These are phyloP conservation scores for Lophius piscatorius DNA, from an alignment of 2,113 vertebrate species.

Conservation along the genomic window DNA sequence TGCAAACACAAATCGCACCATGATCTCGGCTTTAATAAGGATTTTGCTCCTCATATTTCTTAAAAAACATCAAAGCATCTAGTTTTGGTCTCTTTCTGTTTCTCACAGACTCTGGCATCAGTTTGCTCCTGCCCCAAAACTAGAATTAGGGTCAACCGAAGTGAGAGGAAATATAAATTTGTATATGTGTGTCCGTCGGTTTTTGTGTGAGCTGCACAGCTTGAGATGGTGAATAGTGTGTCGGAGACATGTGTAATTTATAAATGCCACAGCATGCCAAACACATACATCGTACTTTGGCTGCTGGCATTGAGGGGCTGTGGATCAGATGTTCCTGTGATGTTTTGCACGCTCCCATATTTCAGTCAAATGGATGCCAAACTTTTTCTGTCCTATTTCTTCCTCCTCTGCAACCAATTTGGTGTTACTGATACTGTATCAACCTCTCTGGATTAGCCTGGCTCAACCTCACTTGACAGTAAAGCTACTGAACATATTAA, in stretches of 20 bases:
- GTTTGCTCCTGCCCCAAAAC: neutral
- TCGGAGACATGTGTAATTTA: conserved; percentile 40
- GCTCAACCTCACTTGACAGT: neutral
- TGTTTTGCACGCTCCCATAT: conserved; percentile 8
- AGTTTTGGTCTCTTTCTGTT: too few relatives aligned
- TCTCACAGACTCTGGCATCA: conserved; percentile 34
- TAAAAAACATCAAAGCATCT: neutral
- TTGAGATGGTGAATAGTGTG: conserved; percentile 16
- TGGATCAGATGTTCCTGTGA: conserved; percentile 32
- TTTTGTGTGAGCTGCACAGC: conserved; percentile 10
- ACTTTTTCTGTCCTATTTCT: conserved; percentile 6
- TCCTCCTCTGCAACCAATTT: neutral
- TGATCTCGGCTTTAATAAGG: conserved; percentile 2
- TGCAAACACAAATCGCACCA: conserved; percentile 7
- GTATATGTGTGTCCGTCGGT: conserved; percentile 16
- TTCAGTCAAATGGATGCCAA: conserved; percentile 32
- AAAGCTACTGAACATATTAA: neutral
- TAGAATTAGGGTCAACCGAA: conserved; percentile 34
- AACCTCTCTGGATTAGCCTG: neutral
- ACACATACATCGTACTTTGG: conserved; percentile 23
- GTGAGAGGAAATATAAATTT: conserved; percentile 34
- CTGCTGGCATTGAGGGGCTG: conserved; percentile 10
- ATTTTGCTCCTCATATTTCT: neutral
- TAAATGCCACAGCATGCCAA: conserved; percentile 35
- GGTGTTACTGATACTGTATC: conserved; percentile 1